Evolutionary conservation across 2,888 invertebrate species (phyloP), one percentile per base, ranked within the genome.

Genomic region (Cryptosula pallasiana): DNA sequence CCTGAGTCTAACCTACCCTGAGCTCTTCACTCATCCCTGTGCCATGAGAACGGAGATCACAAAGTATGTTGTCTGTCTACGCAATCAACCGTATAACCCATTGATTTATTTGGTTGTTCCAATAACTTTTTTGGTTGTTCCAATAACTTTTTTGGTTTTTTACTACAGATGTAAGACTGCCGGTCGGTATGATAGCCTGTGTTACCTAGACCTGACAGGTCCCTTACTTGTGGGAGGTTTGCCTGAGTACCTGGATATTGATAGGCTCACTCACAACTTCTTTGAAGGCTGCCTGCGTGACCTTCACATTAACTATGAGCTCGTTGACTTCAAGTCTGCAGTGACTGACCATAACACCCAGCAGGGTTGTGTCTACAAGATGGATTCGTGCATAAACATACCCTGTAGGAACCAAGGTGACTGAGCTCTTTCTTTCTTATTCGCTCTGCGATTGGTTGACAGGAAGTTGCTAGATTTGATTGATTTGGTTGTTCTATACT

Each of bases 231-330:
- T 98, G 5, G 97, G 97, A 0, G 96, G 96, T 0, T 86, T 97
- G 0, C 95, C 96, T 0, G 76, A 76, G 9, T 25, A 70, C 25
- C 23, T 70, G 13, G 27, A 70, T 70, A 35, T 9, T 9, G n/a
- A 25, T 13, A n/a, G 73, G 80, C 35, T 85, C 29, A 78, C 80
- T 63, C 82, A 82, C 73, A 82, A 80, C 35, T 91, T 94, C 81
- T 97, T 91, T 81, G 88, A 91, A 0, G 97, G 97, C 0, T 98
- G 97, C 84, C 93, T 98, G 77, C 90, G 91, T 0, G 93, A 97
- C 80, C 85, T 98, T 1, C 88, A 90, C 81, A 88, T 97, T 69
- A 95, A 98, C 81, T 90, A 93, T 76, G 89, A 90, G 76, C 91
- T 93, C 76, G 81, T 97, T 0, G 95, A 97, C 85, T 87, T 98